These are phyloP conservation scores for Gallirallus australis DNA, from an alignment of 2,797 vertebrate genomes.

Conservation along the genomic window DNA sequence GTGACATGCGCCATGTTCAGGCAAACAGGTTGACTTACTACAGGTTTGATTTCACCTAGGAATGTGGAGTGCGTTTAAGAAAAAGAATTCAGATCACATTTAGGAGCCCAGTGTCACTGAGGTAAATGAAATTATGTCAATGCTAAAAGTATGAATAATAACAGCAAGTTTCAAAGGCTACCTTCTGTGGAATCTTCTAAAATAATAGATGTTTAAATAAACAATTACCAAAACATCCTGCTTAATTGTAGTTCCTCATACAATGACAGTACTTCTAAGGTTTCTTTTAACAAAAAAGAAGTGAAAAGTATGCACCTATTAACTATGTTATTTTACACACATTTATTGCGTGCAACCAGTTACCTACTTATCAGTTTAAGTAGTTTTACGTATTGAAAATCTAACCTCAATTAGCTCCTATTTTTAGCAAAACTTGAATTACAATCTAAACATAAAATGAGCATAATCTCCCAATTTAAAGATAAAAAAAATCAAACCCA, in stretches of 20 bases:
- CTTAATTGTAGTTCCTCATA: not conserved
- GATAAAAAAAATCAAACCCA: not conserved
- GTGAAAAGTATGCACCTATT: not conserved
- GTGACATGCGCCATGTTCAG: not conserved
- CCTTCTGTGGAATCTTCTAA: not conserved
- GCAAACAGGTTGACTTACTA: not conserved
- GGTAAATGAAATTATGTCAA: not conserved
- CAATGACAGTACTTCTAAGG: not conserved
- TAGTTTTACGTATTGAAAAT: not conserved
- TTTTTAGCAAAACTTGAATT: not conserved
- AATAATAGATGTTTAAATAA: not conserved
- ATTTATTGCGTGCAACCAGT: not conserved
- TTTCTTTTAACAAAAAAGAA: not conserved
- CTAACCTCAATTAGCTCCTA: not conserved
- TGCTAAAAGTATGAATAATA: not conserved
- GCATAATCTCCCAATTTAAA: not conserved
- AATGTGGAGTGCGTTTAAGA: not conserved
- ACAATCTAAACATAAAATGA: not conserved
- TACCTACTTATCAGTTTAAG: not conserved
- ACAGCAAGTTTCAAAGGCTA: not conserved
- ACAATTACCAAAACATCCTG: not conserved
- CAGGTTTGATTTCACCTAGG: not conserved
- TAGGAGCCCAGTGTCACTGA: not conserved
- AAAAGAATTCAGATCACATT: not conserved
- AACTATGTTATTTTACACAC: not conserved